Conservation (phyloP, 2,888 invertebrate species). For the Dioctria linearis region DNA sequence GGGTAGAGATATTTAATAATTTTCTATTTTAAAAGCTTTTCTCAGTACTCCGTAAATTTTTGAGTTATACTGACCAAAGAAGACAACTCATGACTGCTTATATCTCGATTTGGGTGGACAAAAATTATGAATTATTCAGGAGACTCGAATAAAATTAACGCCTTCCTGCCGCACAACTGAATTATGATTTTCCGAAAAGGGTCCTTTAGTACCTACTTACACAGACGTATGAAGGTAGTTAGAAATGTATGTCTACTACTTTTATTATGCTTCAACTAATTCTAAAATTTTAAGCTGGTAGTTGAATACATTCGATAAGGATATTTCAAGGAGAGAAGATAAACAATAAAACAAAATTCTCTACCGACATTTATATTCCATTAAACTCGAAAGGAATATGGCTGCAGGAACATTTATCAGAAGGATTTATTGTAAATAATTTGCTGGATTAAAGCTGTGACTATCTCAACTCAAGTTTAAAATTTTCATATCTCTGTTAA, state of each 20-base stretch:
- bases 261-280: slow-evolving; percentile 28
- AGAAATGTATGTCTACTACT: slow-evolving; percentile 15
- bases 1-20: slow-evolving; percentile 36
- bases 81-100: slow-evolving; percentile 17
- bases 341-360: neutral
- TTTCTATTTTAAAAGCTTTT: slow-evolving; percentile 29
- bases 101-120: slow-evolving; percentile 39
- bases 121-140: slow-evolving; percentile 38
- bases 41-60: slow-evolving; percentile 1
- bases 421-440: no score
- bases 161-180: no score
- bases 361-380: no score
- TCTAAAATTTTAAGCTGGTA: slow-evolving; percentile 27
- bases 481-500: no score
- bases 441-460: no score
- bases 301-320: slow-evolving; percentile 2
- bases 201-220: neutral
- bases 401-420: no score
- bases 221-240: neutral
- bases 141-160: slow-evolving; percentile 6
- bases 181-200: no score
- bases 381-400: no score
- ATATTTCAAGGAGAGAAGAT: slow-evolving; percentile 21
- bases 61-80: slow-evolving; percentile 25
- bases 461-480: no score